Base-by-base conservation (phyloP, 2,797 vertebrate species). In the Mastacembelus armatus region DNA sequence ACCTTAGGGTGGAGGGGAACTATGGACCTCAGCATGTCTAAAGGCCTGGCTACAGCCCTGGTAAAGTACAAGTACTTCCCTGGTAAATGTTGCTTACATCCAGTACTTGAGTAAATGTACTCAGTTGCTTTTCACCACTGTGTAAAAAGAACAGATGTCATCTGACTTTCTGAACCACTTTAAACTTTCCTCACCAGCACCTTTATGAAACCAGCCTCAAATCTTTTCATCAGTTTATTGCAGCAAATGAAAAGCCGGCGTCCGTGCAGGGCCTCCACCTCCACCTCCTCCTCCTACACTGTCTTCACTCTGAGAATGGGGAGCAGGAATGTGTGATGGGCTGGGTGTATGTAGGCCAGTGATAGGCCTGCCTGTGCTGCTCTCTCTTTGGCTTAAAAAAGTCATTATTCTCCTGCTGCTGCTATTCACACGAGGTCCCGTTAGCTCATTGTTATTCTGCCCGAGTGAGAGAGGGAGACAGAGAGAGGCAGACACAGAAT, bases 381-480 rank as follows among this genome's bases (percentile, higher is more conserved):
- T 78, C 73, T 68, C 83, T 81, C 83, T 84, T 60, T 83, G 81
- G 86, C 77, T 87, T 74, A 62, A 91, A 92, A 91, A 89, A 85
- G 90, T 91, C 91, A 93, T 93, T 94, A 92, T 92, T 92, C 91
- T 90, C 75, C 81, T 69, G 80, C 86, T 81, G 83, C 86, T 86
- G 81, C 90, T 79, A 92, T 94, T 94, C 91, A 93, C 74, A 24
- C 47, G 55, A 77, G 85, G 79, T 92, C 90, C 93, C 71, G 84
- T 91, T 87, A 88, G 88, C 93, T 94, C 94, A 94, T 95, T 95
- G 92, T 94, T 93, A 94, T 94, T 94, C 93, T 88, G 89, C 24
- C 91, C 87, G 80, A 92, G 92, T 88, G 91, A 84, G 85, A 73
- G 83, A 83, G 88, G 54, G 77, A 73, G 78, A 64, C 69, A 57